Base-by-base conservation (phyloP, 1,140 invertebrate species). In the Drosophila sp. region DNA sequence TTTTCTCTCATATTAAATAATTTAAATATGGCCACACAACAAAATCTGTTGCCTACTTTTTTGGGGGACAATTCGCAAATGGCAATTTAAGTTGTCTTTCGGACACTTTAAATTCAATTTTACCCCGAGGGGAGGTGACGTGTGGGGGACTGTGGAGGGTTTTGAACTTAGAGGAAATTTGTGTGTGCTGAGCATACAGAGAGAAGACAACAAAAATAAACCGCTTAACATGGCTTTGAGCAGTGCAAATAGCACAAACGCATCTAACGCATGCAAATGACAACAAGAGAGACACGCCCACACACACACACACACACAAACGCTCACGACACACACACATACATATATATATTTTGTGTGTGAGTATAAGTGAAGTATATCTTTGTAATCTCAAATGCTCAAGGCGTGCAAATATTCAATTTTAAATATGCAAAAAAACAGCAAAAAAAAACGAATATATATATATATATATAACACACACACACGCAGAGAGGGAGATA, bases 371-470 rank as follows among this genome's bases (percentile, higher is more conserved):
- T 77, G 79, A 87, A 87, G 84, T 83, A 89, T 86, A 83, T 87
- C 83, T 87, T 89, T 87, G 83, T 87, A 87, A 87, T 87, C 84
- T 79, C 63, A 77, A 89, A 89, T 87, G 83, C 83, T 87, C 80
- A 87, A 87, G 84, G 83, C 83, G 83, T 89, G 83, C 83, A 87
- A 87, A 87, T 87, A 87, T 89, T 87, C 83, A 87, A 87, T 87
- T 87, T 87, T 89, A 87, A 89, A 87, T 89, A 89, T 87, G 80
- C 79, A 89, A 38, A 62, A 65, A 67, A 73, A 77, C 63, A 79
- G 70, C 33, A 35, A 47, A 33, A 66, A 60, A 57, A 79, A 54
- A 65, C 54, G 54, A 69, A 69, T 35, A 47, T 57, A 65, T 57
- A 54, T 6, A 54, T 11, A 40, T 27, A 27, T 47, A 47, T 47